phyloP scores from a whole-genome alignment of 92 coral and sea anemone species.

The Metridium senile region DNA sequence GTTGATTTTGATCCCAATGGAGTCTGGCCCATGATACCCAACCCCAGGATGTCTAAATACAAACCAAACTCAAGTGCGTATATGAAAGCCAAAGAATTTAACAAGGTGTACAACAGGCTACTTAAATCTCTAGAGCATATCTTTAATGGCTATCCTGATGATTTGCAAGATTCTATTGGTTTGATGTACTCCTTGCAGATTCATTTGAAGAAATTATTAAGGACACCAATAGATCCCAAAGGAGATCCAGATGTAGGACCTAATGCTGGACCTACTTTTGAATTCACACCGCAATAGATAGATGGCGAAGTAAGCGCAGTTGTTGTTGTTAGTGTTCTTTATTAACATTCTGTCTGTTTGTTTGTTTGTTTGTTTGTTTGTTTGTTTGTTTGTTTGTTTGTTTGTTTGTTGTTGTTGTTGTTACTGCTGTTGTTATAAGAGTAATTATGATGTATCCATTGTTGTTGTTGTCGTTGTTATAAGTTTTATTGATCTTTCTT shows the following conservation, averaged over 20 bases:
- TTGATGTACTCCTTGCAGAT: constrained; percentile 44
- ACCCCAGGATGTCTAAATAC: constrained; percentile 58
- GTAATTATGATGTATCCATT: too few species aligned
- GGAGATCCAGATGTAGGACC: constrained; percentile 76
- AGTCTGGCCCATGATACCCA: constrained; percentile 65
- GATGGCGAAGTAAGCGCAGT: neutral
- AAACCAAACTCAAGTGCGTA: constrained; percentile 26
- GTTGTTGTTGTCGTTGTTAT: too few species aligned
- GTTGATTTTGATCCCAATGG: constrained; percentile 60
- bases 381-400: too few species aligned
- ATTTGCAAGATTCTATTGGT: constrained; percentile 44
- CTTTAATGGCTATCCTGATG: constrained; percentile 63
- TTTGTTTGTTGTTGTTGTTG: too few species aligned
- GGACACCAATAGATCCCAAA: constrained; percentile 50
- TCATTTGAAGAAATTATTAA: constrained; percentile 36
- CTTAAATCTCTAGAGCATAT: constrained; percentile 62
- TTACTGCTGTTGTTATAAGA: too few species aligned
- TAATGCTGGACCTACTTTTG: constrained; percentile 64
- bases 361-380: too few species aligned
- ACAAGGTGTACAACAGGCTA: constrained; percentile 55
- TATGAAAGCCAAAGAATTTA: constrained; percentile 47
- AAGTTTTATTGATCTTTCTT: too few species aligned
- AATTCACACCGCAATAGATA: constrained; percentile 28
- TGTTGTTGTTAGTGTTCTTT: too few species aligned
- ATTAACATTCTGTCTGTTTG: too few species aligned